A percentile compares a stretch with the other conserved stretches of the same genome.
Conservation (phyloP, 2,888 invertebrate species). For the Scaptodrosophila latifasciaeformis region DNA sequence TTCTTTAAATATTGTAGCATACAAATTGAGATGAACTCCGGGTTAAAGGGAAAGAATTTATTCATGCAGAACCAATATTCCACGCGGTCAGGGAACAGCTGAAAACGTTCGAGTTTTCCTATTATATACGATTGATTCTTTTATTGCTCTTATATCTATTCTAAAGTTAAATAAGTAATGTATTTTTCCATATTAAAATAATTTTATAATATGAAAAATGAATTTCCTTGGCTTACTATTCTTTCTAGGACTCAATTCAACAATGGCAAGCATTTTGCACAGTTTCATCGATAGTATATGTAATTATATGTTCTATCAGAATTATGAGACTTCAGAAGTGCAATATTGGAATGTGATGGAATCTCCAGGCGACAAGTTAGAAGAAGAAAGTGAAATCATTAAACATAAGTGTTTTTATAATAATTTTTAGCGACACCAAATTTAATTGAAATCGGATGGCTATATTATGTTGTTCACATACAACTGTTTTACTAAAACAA, state of each 20-base stretch:
- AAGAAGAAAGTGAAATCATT: conserved; percentile 51
- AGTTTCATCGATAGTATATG: conserved; percentile 78
- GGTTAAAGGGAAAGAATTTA: too few species aligned
- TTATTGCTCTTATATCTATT: conserved; percentile 84
- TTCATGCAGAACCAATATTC: too few species aligned
- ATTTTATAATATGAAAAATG: neutral
- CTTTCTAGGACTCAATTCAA: conserved; percentile 50
- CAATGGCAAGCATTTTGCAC: conserved; percentile 82
- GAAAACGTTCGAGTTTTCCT: too few species aligned
- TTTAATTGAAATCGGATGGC: too few species aligned
- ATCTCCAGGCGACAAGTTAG: conserved; percentile 18
- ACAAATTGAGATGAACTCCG: too few species aligned
- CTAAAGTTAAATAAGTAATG: conserved; percentile 80
- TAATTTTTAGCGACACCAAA: too few species aligned
- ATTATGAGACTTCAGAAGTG: conserved; percentile 81
- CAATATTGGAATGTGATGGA: conserved; percentile 71
- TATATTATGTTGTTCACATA: too few species aligned
- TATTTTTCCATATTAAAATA: neutral
- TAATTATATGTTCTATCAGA: conserved; percentile 80
- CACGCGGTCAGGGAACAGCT: too few species aligned
- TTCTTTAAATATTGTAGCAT: too few species aligned
- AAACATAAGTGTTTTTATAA: too few species aligned
- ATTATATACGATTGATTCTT: too few species aligned
- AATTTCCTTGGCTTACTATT: neutral
- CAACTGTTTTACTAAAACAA: too few species aligned